phyloP scores from a whole-genome alignment of 2,113 vertebrate genomes.

The Camelus dromedarius region DNA sequence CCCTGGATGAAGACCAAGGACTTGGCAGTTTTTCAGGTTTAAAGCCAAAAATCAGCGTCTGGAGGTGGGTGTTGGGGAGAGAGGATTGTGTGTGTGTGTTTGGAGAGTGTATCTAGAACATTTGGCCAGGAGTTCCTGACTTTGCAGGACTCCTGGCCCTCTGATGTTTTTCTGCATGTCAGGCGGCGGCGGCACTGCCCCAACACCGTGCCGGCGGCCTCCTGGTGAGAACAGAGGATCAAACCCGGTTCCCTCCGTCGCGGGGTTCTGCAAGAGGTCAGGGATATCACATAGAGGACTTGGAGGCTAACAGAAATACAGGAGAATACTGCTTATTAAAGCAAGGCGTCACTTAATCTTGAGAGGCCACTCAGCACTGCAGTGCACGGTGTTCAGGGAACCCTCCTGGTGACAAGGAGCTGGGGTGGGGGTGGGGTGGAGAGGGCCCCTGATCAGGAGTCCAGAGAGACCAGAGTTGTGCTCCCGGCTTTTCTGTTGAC shows the following conservation, averaged over 20 bases:
- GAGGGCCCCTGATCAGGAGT: background rate
- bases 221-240: background rate
- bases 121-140: background rate
- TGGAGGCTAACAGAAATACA: background rate
- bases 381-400: background rate
- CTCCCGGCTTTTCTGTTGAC: background rate
- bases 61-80: background rate
- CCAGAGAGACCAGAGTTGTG: background rate
- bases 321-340: background rate
- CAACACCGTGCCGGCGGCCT: accelerated
- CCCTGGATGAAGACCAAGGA: background rate
- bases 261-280: background rate
- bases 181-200: too few species aligned
- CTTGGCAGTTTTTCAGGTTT: background rate
- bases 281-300: background rate
- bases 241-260: too few species aligned
- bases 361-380: background rate
- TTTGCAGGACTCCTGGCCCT: background rate
- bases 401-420: background rate
- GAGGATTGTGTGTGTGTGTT: background rate
- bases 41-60: background rate
- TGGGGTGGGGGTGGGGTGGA: background rate
- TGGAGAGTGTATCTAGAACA: background rate
- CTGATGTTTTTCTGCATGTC: background rate
- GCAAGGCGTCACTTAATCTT: background rate